A percentile compares a stretch with the other conserved stretches of the same genome.
Conservation (phyloP, 2,797 vertebrate species). For the Siniperca undulata region DNA sequence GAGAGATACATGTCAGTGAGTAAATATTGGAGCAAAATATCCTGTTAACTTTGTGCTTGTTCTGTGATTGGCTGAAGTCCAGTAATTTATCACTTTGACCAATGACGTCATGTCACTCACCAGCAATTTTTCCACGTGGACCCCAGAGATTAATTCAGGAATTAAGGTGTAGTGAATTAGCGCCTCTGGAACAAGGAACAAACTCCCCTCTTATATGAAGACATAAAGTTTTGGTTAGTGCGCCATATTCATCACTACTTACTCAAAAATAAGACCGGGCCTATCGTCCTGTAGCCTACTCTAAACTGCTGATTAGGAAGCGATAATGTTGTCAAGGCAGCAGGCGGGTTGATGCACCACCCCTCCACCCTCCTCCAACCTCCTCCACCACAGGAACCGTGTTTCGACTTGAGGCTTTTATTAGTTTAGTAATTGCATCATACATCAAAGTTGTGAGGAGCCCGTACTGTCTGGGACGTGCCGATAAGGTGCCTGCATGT, state of each 20-base stretch:
- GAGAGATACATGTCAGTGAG: background rate
- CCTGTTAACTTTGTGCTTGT: conserved; percentile 10
- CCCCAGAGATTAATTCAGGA: background rate
- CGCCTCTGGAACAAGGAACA: background rate
- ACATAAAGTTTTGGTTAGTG: conserved; percentile 6
- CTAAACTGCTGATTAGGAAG: conserved; percentile 64
- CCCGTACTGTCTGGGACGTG: conserved; percentile 73
- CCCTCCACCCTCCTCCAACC: background rate
- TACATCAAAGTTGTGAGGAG: conserved; percentile 84
- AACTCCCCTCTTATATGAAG: background rate
- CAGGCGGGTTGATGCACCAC: conserved; percentile 59
- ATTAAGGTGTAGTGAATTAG: background rate
- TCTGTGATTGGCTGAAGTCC: conserved; percentile 29
- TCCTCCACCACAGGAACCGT: conserved; percentile 53
- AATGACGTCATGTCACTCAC: conserved; percentile 46
- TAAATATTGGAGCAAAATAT: rapidly evolving
- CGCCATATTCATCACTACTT: conserved; percentile 11
- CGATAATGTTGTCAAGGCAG: conserved; percentile 76
- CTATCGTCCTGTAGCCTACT: conserved; percentile 18
- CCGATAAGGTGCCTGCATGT: conserved; percentile 77
- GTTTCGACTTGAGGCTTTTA: conserved; percentile 82
- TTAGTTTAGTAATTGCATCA: conserved; percentile 86
- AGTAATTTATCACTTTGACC: conserved; percentile 15
- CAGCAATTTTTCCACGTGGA: conserved; percentile 31
- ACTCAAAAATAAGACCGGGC: conserved; percentile 33